Evolutionary conservation across 2,888 invertebrate genomes (phyloP).

Genomic region (Eupithecia abbreviata): DNA sequence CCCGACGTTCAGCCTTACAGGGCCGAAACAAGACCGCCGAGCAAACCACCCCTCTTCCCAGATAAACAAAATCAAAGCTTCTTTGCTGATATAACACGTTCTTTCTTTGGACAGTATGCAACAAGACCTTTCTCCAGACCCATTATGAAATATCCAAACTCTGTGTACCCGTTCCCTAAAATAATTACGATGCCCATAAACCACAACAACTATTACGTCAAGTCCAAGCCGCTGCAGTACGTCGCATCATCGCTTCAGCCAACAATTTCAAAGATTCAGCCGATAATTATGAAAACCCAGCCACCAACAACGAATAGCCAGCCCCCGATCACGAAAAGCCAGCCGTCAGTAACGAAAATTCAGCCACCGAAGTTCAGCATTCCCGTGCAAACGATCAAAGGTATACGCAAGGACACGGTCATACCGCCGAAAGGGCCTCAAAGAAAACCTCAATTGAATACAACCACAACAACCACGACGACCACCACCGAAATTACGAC

Average conservation of each 20-base stretch:
- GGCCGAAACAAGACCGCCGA: constrained; percentile 64
- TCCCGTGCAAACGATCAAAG: constrained; percentile 74
- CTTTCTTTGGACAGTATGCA: constrained; percentile 58
- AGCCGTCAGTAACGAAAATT: constrained; percentile 59
- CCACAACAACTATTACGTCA: constrained; percentile 54
- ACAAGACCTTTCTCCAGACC: constrained; percentile 62
- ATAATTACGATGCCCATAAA: constrained; percentile 64
- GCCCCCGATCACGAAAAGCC: constrained; percentile 49
- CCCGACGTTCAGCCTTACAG: constrained; percentile 55
- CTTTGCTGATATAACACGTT: constrained; percentile 57
- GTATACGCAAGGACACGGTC: constrained; percentile 68
- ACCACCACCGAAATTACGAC: constrained; percentile 65
- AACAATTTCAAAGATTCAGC: constrained; percentile 54
- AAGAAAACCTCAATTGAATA: constrained; percentile 47
- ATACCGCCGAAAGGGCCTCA: constrained; percentile 57
- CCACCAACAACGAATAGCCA: constrained; percentile 58
- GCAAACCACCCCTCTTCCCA: constrained; percentile 67
- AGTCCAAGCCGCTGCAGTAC: constrained; percentile 58
- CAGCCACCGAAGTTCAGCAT: constrained; percentile 64
- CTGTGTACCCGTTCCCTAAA: constrained; percentile 68
- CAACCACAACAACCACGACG: constrained; percentile 58
- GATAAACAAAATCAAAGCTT: constrained; percentile 59
- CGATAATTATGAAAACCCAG: constrained; percentile 58
- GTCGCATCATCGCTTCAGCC: constrained; percentile 63
- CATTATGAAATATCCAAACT: constrained; percentile 60